Base-by-base conservation (phyloP, 2,888 invertebrate genomes). In the Caenorhabditis panamensis region DNA sequence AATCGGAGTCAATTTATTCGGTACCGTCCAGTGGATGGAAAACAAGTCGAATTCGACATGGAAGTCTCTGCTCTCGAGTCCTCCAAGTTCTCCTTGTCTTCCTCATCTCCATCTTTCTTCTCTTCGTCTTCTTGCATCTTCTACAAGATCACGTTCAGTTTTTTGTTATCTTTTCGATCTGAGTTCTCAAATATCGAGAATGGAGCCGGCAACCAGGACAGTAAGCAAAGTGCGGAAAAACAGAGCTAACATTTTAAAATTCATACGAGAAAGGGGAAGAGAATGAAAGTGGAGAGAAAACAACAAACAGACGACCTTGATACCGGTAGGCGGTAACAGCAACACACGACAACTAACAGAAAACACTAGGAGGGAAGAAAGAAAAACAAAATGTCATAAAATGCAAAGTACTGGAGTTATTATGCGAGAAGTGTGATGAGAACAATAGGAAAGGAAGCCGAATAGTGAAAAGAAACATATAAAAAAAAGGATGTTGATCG, bases 11-110 rank as follows among this genome's bases (percentile, higher is more conserved):
- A 5, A 28, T 49, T 26, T 9, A 18, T 28, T 26, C 41, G 53
- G 20, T 72, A 73, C 73, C 73, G 67, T 56, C 62, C 67, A 0
- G 54, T 18, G 2, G 64, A 2, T 26, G 63, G 28, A 16, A 59
- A 2, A 20, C 63, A 64, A 1, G 79, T 79, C 11, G 73, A 79
- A 22, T 79, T 58, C 2, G 79, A 62, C 62, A 79, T 51, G 5
- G 79, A 75, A n/a, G 73, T 79, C 0, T 69, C 69, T 0, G 54
- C 54, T 63, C 79, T 49, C 16, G 73, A 73, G 53, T 75, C 75
- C 6, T 78, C 78, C 31, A 69, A 20, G 54, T 79, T 79, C 66
- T 78, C 78, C 28, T 78, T 78, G 47, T 78, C 67, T 31, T 67
- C 73, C 9, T 79, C 72, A 16, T 36, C 31, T 3, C 31, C 4